Percentiles rank a stretch among this genome's conserved stretches.
Evolutionary conservation across 1,140 invertebrate genomes (phyloP).

Genomic region (Sipha flava): DNA sequence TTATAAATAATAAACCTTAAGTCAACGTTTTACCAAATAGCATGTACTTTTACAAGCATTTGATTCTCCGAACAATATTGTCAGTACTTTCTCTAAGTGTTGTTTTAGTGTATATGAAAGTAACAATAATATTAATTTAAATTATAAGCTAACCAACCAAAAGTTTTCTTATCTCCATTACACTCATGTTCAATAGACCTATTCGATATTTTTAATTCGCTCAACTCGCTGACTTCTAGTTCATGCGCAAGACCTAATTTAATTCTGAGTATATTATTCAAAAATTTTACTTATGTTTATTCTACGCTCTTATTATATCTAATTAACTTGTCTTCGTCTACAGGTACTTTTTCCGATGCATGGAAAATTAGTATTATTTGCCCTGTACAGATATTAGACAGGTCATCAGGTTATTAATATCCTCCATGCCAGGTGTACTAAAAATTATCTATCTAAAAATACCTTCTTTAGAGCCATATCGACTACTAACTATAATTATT

Average conservation of each 20-base stretch:
- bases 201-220: not conserved
- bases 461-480: not conserved
- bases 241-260: not conserved
- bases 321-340: not conserved
- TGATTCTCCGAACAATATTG: not conserved
- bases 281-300: not conserved
- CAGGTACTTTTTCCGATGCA: too few species aligned
- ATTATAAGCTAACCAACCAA: not conserved
- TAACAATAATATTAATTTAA: not conserved
- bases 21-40: not conserved
- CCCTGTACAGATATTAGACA: not conserved
- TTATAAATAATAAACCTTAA: not conserved
- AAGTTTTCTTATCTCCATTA: not conserved
- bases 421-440: not conserved
- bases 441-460: not conserved
- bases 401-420: not conserved
- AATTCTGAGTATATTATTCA: too few species aligned
- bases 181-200: not conserved
- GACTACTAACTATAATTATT: not conserved
- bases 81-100: not conserved
- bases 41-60: not conserved
- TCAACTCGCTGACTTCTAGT: not conserved
- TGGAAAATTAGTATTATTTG: slow-evolving; percentile 2
- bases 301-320: not conserved
- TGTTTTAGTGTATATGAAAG: not conserved